Percentiles rank a stretch among this genome's conserved stretches.
Conservation (phyloP, 1,140 invertebrate genomes). For the Dolichoris vasculosae region DNA sequence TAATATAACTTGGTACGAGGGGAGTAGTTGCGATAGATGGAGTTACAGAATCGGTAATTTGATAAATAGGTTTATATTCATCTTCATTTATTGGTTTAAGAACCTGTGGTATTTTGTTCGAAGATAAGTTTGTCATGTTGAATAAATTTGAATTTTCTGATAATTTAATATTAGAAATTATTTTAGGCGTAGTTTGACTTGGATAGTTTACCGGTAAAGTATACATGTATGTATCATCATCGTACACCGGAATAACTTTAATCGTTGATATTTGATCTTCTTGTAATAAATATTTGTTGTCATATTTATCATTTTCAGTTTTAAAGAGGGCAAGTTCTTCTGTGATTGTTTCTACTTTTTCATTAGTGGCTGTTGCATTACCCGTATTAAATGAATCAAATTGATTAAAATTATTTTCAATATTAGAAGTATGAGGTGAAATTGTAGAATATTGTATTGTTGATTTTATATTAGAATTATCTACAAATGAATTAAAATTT, state of each 20-base stretch:
- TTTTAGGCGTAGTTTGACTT: not conserved
- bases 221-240: conserved; percentile 43
- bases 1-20: not conserved
- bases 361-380: not conserved
- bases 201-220: conserved; percentile 4
- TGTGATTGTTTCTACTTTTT: conserved; percentile 24
- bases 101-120: not conserved
- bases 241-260: conserved; percentile 51
- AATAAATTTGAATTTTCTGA: not conserved
- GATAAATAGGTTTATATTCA: not conserved
- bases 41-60: not conserved
- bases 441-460: conserved; percentile 4
- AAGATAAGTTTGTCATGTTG: not conserved
- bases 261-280: conserved; percentile 47
- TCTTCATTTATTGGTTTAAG: not conserved
- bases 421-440: not conserved
- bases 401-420: not conserved
- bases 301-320: not conserved
- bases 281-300: not conserved
- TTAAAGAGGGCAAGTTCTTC: not conserved
- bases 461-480: not conserved
- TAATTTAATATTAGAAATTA: not conserved
- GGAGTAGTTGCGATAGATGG: not conserved
- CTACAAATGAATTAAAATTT: not conserved
- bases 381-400: not conserved